Base-by-base conservation (phyloP, 2,113 vertebrate species). In the Leucosticte australis region DNA sequence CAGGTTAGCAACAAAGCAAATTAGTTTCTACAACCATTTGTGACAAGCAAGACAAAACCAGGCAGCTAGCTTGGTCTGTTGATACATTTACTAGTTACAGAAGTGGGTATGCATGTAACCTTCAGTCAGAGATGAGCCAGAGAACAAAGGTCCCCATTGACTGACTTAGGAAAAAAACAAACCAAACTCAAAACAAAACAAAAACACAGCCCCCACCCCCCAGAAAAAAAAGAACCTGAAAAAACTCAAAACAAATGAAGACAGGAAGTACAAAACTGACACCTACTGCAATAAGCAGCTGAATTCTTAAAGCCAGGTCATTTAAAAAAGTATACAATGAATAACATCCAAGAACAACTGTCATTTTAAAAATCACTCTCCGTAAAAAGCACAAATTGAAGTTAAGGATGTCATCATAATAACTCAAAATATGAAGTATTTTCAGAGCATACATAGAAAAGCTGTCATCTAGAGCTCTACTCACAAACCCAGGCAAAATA, bases 401-500 rank as follows among this genome's bases (percentile, higher is more conserved):
- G 26, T 50, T 64, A 83, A 89, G 28, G n/a, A 37, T 83, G 42
- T 21, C 11, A 77, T 33, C 33, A 26, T 22, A 49, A 57, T 30
- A 90, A 76, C 37, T 44, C 17, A 69, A 88, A 91, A 90, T 53
- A 68, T 11, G 20, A 82, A 60, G 11, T 65, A n/a, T 68, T 87
- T 89, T 87, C 69, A 79, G 39, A 60, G n/a, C 9, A 37, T 12
- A 49, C 18, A 13, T 1, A 44, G 53, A 49, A 78, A 91, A 94
- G 15, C 22, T 69, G 53, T 37, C 65, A 84, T 37, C 24, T 60
- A 57, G 64, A 52, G 63, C 15, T 73, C 52, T 64, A 41, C 15
- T 74, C 28, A 91, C 56, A 92, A 70, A 92, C 20, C 19, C 18
- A 84, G 53, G n/a, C 42, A 76, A 92, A 92, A 94, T 7, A 27